Conservation (phyloP, 1,140 invertebrate genomes). For the Araneus ventricosus region DNA sequence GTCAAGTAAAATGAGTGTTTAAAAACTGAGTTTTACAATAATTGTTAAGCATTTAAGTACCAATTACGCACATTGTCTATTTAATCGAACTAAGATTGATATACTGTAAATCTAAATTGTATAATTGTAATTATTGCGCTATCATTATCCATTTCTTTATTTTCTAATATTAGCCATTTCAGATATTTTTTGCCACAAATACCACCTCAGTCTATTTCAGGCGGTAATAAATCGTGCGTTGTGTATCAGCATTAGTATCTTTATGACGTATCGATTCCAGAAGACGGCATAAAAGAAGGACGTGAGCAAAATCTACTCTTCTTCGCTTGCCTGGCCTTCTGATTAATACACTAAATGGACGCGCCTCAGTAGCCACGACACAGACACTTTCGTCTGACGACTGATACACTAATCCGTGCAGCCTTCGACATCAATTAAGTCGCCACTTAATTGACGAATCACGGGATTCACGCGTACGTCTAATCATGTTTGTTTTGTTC, state of each 20-base stretch:
- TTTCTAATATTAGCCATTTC: background rate
- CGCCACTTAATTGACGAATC: background rate
- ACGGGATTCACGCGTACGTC: background rate
- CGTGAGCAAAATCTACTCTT: conserved; percentile 47
- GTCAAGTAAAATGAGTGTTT: too few species aligned
- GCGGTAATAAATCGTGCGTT: background rate
- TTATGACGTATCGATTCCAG: background rate
- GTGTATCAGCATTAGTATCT: conserved; percentile 47
- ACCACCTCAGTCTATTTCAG: background rate
- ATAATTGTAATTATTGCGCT: too few species aligned
- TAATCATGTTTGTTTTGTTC: too few species aligned
- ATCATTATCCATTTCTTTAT: background rate
- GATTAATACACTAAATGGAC: conserved; percentile 42
- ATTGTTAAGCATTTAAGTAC: too few species aligned
- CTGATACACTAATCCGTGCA: background rate
- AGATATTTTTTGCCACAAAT: background rate
- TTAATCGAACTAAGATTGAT: too few species aligned
- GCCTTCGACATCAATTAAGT: background rate
- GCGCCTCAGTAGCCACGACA: background rate
- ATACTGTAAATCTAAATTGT: too few species aligned
- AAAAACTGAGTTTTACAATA: too few species aligned
- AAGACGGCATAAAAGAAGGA: background rate
- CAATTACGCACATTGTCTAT: too few species aligned
- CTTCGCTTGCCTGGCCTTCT: background rate
- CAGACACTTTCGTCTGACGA: background rate